Percentiles rank a stretch among this genome's conserved stretches.
Conservation (phyloP, 2,113 vertebrate species). For the Alligator mississippiensis region DNA sequence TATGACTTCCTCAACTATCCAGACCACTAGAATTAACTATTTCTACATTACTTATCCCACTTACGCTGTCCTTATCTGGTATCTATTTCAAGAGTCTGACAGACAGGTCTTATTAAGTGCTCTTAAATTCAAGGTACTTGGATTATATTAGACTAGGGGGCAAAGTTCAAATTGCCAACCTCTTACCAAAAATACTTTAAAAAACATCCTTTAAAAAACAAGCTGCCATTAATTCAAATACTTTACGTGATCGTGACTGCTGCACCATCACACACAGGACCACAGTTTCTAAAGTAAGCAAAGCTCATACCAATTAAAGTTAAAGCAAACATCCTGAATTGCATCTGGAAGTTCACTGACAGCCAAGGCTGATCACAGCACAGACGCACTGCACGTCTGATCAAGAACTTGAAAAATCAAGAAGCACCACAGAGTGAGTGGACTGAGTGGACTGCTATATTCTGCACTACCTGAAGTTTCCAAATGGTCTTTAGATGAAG, state of each 20-base stretch:
- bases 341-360: not conserved
- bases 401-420: no score
- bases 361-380: not conserved
- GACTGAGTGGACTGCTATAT: fast-evolving
- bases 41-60: not conserved
- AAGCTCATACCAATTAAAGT: not conserved
- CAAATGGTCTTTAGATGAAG: fast-evolving
- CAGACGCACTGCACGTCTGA: fast-evolving
- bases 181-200: not conserved
- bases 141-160: not conserved
- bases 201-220: no score
- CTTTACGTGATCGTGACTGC: not conserved
- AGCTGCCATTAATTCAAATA: not conserved
- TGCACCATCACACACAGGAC: not conserved
- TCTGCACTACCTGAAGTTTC: not conserved
- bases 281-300: not conserved
- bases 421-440: fast-evolving
- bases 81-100: not conserved
- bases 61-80: fast-evolving
- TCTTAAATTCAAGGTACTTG: not conserved
- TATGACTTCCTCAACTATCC: not conserved
- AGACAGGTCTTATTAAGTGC: not conserved
- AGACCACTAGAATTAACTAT: not conserved
- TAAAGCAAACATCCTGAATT: not conserved
- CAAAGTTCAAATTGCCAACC: not conserved